These are phyloP conservation scores for Anguilla megastoma DNA, from an alignment of 2,797 vertebrate genomes.

Conservation along the genomic window DNA sequence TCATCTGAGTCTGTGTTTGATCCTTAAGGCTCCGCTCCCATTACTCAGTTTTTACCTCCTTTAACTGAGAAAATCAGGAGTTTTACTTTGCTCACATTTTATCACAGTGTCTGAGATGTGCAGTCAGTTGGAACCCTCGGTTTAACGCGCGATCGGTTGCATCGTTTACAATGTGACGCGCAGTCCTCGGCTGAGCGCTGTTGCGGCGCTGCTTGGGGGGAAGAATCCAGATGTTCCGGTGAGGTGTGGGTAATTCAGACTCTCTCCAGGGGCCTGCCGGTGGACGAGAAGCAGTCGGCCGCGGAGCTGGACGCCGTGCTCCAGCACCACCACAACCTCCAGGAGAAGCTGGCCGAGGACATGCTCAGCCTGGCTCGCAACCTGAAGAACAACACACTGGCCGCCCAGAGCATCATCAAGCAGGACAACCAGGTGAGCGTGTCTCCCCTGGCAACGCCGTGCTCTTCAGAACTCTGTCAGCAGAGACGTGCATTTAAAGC, in stretches of 20 bases:
- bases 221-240: background rate
- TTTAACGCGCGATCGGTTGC: background rate
- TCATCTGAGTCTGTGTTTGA: background rate
- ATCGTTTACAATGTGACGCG: background rate
- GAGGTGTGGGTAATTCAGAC: background rate
- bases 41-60: background rate
- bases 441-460: too few species aligned
- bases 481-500: too few species aligned
- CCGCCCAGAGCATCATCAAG: slow-evolving; percentile 93
- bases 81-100: background rate
- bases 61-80: background rate
- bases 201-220: background rate
- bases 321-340: slow-evolving; percentile 89
- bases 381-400: slow-evolving; percentile 92
- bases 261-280: slow-evolving; percentile 61
- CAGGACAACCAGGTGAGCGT: slow-evolving; percentile 92
- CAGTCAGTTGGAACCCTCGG: background rate
- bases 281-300: slow-evolving; percentile 85
- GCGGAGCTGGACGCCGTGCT: slow-evolving; percentile 88
- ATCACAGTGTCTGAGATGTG: too few species aligned
- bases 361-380: slow-evolving; percentile 92
- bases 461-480: background rate
- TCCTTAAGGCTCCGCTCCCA: background rate
- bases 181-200: background rate
- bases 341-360: slow-evolving; percentile 95